These are phyloP conservation scores for Acanthornis magna DNA, from an alignment of 2,797 vertebrate species.

Conservation along the genomic window DNA sequence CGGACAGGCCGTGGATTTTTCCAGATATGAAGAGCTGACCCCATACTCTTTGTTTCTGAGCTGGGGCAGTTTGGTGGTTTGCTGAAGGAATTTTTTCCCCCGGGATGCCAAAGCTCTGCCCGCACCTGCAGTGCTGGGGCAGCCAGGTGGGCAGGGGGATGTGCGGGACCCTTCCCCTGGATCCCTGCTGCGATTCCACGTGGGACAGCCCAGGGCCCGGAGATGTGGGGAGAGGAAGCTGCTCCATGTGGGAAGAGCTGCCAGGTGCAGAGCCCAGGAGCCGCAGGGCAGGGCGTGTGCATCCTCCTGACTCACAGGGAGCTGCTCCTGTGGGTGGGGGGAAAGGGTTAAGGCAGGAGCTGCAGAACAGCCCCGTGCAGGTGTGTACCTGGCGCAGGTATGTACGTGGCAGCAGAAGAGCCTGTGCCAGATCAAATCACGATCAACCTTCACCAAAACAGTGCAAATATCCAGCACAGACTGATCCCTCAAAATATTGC, in stretches of 20 bases:
- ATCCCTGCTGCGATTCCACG: background rate
- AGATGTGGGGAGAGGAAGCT: background rate
- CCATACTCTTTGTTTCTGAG: background rate
- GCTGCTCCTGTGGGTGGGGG: background rate
- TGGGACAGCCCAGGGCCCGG: background rate
- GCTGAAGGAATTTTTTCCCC: background rate
- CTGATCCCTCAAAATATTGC: background rate
- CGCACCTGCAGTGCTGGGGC: background rate
- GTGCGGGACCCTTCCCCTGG: background rate
- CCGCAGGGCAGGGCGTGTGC: conserved; percentile 28
- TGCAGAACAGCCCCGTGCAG: conserved; percentile 19
- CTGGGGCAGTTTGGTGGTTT: background rate
- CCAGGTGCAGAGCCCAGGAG: background rate
- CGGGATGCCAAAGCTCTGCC: background rate
- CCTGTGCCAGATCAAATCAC: background rate
- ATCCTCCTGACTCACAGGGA: background rate
- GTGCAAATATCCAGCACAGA: background rate
- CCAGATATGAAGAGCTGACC: accelerated
- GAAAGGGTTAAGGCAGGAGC: background rate
- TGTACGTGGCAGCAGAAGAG: background rate
- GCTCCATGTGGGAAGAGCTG: background rate
- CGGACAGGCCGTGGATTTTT: background rate
- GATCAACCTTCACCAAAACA: background rate
- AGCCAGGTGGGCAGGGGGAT: background rate
- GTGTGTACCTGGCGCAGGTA: background rate